Evolutionary conservation across 2,888 invertebrate species (phyloP), one percentile per base, ranked within the genome.

Genomic region (Eupeodes latifasciatus): DNA sequence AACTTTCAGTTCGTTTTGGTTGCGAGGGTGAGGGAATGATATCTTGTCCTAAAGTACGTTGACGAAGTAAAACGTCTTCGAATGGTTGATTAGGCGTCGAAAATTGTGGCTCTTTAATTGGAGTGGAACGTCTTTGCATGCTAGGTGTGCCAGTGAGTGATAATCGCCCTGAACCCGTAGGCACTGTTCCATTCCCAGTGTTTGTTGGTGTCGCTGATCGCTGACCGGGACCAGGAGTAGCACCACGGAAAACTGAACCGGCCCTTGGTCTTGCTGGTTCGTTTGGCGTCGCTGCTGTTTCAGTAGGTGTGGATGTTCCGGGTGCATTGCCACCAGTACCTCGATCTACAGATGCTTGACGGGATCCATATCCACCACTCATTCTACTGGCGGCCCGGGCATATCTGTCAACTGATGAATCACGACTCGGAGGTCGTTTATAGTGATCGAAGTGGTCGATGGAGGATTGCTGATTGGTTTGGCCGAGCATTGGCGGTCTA

Each of bases 381-480:
- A 96, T 92, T 82, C 96, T 94, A 90, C 95, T 95, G 71, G 96
- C 95, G 36, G 97, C 96, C 87, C 96, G 95, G 6, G 96, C 95
- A 92, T 96, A 97, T 86, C 97, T 95, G 94, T 98, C 98, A 64
- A 97, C 97, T 90, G 97, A 97, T 85, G 96, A 96, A 92, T 98
- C 97, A 92, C 98, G 95, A 94, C 98, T 98, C 0, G 98, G 97
- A 75, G 98, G 97, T 92, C 97, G 95, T 93, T 98, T 97, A 93
- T 99, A 99, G 92, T 99, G 98, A 93, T 98, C 98, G 92, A 98
- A 98, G 92, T 98, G 97, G 93, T 98, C 98, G 92, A 97, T 97
- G 90, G 97, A 96, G 12, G 97, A 95, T 94, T 96, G 95, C 61
- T 92, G 93, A 40, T 92, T 92, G 69, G 90, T 91, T 87, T 93